Base-by-base conservation (phyloP, 64 coral and sea anemone species). In the Trachythela sp. region DNA sequence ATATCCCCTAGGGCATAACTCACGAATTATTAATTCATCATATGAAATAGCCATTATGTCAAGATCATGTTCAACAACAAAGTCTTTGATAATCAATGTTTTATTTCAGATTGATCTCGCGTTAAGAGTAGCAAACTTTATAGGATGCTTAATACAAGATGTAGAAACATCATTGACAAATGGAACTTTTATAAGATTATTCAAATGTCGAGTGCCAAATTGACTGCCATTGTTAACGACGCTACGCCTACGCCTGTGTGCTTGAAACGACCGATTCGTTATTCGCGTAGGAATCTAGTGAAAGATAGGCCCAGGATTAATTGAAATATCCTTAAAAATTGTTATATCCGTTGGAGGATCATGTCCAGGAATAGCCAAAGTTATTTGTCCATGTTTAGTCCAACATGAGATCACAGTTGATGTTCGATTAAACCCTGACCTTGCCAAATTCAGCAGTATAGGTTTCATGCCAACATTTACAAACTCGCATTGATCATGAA, bases 1-100 rank as follows among this genome's bases (percentile, higher is more conserved):
- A 64, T 64, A 64, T 5, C 56, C 56, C 8, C 20, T 64, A 0
- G 56, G 56, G 22, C 56, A 64, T n/a, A 64, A 27, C 26, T 64
- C 56, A 18, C 20, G 20, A 5, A 64, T 64, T 24, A 64, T 64
- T 64, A 64, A 26, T n/a, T 64, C 56, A 64, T 64, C 56, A 27
- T 27, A 64, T 64, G 56, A 64, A 64, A 64, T 85, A 40, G 87
- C 87, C 87, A 89, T 80, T 18, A 89, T 48, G 35, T 88, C 87
- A 88, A 88, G 41, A 76, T 29, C 39, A 14, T 88, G 87, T 7
- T 77, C 64, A 75, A 88, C 87, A 88, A 89, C 68, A 89, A 89
- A 89, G 42, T 89, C 39, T 77, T 89, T 89, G 26, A 89, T 89
- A 13, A n/a, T 80, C 43, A 89, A 89, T 2, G 87, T 89, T 40